Conservation (phyloP, 92 coral and sea anemone species). For the Epizoanthus rinbou region DNA sequence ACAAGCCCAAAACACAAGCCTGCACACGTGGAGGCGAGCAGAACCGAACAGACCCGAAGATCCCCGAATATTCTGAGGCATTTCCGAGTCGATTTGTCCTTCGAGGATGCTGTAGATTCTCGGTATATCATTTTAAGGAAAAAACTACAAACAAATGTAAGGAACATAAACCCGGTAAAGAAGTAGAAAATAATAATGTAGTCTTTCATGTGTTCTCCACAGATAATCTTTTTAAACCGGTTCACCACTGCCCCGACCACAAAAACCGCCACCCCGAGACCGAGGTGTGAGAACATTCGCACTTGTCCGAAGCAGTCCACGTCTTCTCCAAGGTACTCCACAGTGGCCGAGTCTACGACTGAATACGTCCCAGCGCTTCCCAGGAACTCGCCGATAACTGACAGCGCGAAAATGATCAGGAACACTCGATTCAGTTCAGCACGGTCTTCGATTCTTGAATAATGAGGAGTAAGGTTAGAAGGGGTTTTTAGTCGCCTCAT, state of each 20-base stretch:
- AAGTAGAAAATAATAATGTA: constrained; percentile 50
- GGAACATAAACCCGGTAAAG: constrained; percentile 50
- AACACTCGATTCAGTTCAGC: constrained; percentile 51
- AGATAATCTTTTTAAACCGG: constrained; percentile 45
- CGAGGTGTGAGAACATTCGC: constrained; percentile 47
- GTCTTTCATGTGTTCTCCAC: constrained; percentile 49
- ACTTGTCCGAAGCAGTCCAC: constrained; percentile 51
- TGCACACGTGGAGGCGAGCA: constrained; percentile 47
- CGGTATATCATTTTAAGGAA: constrained; percentile 42
- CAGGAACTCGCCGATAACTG: constrained; percentile 50
- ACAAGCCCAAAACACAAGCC: constrained; percentile 57
- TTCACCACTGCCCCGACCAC: constrained; percentile 47
- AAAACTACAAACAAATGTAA: constrained; percentile 42
- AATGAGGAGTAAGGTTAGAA: constrained; percentile 40
- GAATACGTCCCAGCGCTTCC: constrained; percentile 56
- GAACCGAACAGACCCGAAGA: constrained; percentile 53
- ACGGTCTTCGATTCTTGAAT: constrained; percentile 51
- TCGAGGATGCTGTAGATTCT: background rate
- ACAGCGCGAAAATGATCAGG: constrained; percentile 40
- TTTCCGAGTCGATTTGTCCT: constrained; percentile 43
- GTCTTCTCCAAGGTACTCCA: constrained; percentile 51
- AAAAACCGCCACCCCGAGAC: constrained; percentile 51
- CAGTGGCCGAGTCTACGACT: constrained; percentile 50
- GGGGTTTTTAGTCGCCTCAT: constrained; percentile 19
- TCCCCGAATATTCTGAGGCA: constrained; percentile 44